Base-by-base conservation (phyloP, 2,888 invertebrate species). In the Nowickia ferox region DNA sequence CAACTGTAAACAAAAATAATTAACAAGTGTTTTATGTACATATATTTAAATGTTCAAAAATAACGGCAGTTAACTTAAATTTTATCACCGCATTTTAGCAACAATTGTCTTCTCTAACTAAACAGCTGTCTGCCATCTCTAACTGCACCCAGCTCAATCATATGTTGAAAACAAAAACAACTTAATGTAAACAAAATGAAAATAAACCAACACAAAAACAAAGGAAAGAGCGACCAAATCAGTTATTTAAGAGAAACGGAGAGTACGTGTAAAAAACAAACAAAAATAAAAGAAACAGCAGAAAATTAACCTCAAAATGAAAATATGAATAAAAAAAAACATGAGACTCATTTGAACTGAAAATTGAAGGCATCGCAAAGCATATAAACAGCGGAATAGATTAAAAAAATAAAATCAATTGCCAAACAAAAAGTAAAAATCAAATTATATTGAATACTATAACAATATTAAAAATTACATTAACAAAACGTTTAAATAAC, bases 251-350 rank as follows among this genome's bases (percentile, higher is more conserved):
- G 81, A 59, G 9, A 51, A 68, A 44, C 13, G 61, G 53, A 76
- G 55, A 9, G 40, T n/a, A 44, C 5, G 15, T 48, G 22, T 40
- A n/a, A 22, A 53, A 48, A 55, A 19, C 5, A 17, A 68, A 42
- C 6, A 48, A 63, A 22, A 53, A n/a, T 13, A 77, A 65, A 63
- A 51, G 9, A 42, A 48, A 53, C 48, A 61, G 19, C 13, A 61
- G 57, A 85, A 88, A 87, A 63, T 77, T 88, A 88, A 87, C 88
- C 88, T 87, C 83, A 87, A 87, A 88, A 86, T 65, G 74, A 76
- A 75, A 85, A 87, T 84, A 84, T 87, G 87, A 87, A 68, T 51
- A 59, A 79, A 86, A 79, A 86, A 22, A 85, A 87, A 80, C 84
- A 82, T 82, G 84, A 72, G 51, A 80, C 42, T 80, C 66, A 83